phyloP scores from a whole-genome alignment of 2,888 invertebrate species.

The Lasiommata megera region DNA sequence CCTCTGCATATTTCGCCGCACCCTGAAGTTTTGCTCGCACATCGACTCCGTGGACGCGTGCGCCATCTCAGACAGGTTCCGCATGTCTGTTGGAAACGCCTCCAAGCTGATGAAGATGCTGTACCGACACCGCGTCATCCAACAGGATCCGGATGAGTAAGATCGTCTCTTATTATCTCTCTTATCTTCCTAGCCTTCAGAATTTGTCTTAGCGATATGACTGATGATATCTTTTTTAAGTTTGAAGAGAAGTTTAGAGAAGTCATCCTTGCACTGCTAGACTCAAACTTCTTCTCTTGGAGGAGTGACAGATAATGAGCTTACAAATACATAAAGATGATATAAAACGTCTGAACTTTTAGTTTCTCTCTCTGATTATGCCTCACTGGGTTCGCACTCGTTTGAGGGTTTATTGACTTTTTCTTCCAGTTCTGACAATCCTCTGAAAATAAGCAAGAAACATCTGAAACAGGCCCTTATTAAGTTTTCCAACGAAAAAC shows the following conservation, averaged over 20 bases:
- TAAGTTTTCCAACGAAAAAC: conserved; percentile 42
- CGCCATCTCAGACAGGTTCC: conserved; percentile 35
- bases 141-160: not conserved
- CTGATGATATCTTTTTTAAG: too few species aligned
- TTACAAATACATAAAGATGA: too few species aligned
- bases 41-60: conserved; percentile 24
- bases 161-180: not conserved
- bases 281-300: too few species aligned
- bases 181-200: too few species aligned
- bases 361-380: too few species aligned
- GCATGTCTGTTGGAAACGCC: conserved; percentile 40
- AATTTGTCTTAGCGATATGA: too few species aligned
- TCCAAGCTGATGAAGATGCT: conserved; percentile 46
- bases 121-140: conserved; percentile 40
- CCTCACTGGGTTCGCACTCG: too few species aligned
- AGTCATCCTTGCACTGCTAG: too few species aligned
- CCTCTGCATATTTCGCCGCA: conserved; percentile 55
- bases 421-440: conserved; percentile 40
- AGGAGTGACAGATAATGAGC: too few species aligned
- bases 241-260: too few species aligned
- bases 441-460: conserved; percentile 41
- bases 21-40: conserved; percentile 42
- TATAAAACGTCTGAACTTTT: too few species aligned
- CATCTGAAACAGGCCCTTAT: conserved; percentile 40
- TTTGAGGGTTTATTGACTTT: too few species aligned